Conservation (phyloP, 2,888 invertebrate species). For the Meghimatium bilineatum region DNA sequence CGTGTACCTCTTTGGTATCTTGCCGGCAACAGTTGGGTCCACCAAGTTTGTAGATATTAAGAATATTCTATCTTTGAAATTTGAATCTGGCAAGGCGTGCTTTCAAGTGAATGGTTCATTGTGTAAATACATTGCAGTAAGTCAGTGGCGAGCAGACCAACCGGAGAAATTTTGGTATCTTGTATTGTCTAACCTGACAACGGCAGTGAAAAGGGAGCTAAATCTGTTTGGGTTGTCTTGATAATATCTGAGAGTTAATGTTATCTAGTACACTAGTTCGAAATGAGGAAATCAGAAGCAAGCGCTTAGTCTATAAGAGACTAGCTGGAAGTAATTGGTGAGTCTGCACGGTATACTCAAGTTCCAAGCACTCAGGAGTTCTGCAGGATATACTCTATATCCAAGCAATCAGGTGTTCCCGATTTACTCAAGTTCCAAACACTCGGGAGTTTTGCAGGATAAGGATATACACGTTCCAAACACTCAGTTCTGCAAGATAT, state of each 20-base stretch:
- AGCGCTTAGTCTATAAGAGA: too few relatives aligned
- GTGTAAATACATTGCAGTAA: slow-evolving; percentile 18
- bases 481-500: too few relatives aligned
- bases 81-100: slow-evolving; percentile 12
- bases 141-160: slow-evolving; percentile 17
- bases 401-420: too few relatives aligned
- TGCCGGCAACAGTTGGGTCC: slow-evolving; percentile 65
- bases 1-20: slow-evolving; percentile 74
- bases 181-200: slow-evolving; percentile 7
- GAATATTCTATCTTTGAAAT: slow-evolving; percentile 88
- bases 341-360: too few relatives aligned
- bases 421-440: too few relatives aligned
- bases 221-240: slow-evolving; percentile 9
- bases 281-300: too few relatives aligned
- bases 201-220: not conserved
- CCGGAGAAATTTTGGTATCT: slow-evolving; percentile 20
- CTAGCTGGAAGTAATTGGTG: too few relatives aligned
- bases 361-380: too few relatives aligned
- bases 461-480: too few relatives aligned
- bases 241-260: not conserved
- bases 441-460: too few relatives aligned
- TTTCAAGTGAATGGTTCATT: not conserved
- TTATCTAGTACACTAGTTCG: too few relatives aligned
- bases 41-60: slow-evolving; percentile 79
- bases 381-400: too few relatives aligned